Evolutionary conservation across 1,140 invertebrate species (phyloP).

Genomic region (Aphelenchoides fujianensis): DNA sequence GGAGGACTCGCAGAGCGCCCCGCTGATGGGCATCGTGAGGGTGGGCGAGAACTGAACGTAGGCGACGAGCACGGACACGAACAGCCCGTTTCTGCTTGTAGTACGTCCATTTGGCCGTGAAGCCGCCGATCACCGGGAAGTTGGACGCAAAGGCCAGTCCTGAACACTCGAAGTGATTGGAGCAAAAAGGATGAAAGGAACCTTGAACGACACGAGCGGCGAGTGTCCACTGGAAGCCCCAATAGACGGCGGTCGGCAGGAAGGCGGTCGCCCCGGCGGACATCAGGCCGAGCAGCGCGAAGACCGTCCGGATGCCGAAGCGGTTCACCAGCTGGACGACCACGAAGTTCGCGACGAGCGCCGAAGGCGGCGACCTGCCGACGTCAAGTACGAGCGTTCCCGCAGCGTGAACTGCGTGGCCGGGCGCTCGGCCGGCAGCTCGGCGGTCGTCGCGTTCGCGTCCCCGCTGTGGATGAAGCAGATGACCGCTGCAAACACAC

Average conservation of each 20-base stretch:
- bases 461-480: not conserved
- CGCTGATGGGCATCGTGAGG: conserved; percentile 43
- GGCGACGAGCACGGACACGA: conserved; percentile 53
- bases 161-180: too few species aligned
- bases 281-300: conserved; percentile 38
- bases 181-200: conserved; percentile 9
- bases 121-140: conserved; percentile 59
- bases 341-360: conserved; percentile 48
- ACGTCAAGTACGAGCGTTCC: conserved; percentile 40
- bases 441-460: not conserved
- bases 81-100: conserved; percentile 57
- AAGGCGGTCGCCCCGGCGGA: conserved; percentile 40
- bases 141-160: conserved; percentile 55
- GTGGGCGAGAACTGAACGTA: conserved; percentile 51
- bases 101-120: conserved; percentile 58
- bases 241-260: conserved; percentile 38
- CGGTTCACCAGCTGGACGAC: conserved; percentile 50
- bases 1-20: conserved; percentile 22
- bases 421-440: not conserved
- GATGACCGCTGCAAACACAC: not conserved
- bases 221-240: conserved; percentile 48
- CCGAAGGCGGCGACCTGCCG: conserved; percentile 43
- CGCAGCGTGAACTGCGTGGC: conserved; percentile 28
- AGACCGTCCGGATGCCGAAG: conserved; percentile 47
- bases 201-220: conserved; percentile 46